Evolutionary conservation across 1,140 invertebrate genomes (phyloP).

Genomic region (Penaeus indicus): DNA sequence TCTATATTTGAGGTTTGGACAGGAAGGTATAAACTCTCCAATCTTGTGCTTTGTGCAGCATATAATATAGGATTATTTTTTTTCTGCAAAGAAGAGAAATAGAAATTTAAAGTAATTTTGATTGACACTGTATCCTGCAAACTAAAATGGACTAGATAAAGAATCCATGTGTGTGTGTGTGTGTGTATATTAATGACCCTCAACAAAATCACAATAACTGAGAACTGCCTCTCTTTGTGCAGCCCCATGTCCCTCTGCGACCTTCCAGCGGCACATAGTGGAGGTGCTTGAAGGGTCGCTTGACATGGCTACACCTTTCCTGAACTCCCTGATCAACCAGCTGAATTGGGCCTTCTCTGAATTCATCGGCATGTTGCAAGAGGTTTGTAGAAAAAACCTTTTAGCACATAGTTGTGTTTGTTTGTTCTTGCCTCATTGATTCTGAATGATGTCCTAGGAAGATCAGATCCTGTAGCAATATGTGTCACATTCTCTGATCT

Average conservation of each 20-base stretch:
- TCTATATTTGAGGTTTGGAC: background rate
- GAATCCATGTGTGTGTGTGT: background rate
- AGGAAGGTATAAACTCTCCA: too few species aligned
- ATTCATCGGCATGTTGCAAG: conserved; percentile 87
- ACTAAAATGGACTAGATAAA: too few species aligned
- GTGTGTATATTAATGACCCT: too few species aligned
- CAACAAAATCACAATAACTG: conserved; percentile 2
- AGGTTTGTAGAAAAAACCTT: conserved; percentile 74
- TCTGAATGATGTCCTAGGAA: too few species aligned
- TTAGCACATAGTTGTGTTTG: background rate
- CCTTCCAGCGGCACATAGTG: conserved; percentile 75
- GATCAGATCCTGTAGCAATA: too few species aligned
- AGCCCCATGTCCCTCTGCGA: conserved; percentile 77
- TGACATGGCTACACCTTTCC: conserved; percentile 76
- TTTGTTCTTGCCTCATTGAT: background rate
- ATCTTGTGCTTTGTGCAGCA: too few species aligned
- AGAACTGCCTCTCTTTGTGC: conserved; percentile 65
- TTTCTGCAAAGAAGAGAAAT: too few species aligned
- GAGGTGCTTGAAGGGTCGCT: conserved; percentile 73
- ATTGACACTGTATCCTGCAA: too few species aligned
- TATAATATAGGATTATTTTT: too few species aligned
- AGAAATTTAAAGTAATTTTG: too few species aligned
- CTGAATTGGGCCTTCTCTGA: conserved; percentile 92
- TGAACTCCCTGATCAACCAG: conserved; percentile 86
- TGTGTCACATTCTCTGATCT: background rate